Base-by-base conservation (phyloP, 1,140 invertebrate species). In the Drosophila lowei region DNA sequence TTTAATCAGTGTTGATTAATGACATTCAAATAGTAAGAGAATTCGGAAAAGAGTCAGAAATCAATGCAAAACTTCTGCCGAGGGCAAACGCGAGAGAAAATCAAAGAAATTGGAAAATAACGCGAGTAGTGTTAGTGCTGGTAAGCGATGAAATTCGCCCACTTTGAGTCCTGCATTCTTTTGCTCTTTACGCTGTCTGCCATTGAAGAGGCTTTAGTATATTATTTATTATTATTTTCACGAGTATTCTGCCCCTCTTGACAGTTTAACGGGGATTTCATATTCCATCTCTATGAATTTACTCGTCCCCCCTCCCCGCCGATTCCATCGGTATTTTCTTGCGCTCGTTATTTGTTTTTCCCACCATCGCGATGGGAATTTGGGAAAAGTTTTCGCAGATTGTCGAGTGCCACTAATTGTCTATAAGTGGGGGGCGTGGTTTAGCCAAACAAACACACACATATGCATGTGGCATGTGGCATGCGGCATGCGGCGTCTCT, bases 151-250 rank as follows among this genome's bases (percentile, higher is more conserved):
- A 9, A 30, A 9, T 9, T 30, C 28, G 13, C 34, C 11, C 34
- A 1, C 34, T 13, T 5, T 13, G 11, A 13, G 34, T 38, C 1
- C 34, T 38, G 28, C 8, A 9, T 9, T 30, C 28, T 9, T 48
- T 44, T 52, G 18, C 6, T n/a, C 38, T 18, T 38, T 9, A 18
- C 18, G 23, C 5, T 52, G 52, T 11, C 53, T 70, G 66, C 44
- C 61, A 25, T 57, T 74, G 34, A 57, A 44, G 68, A 48, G 48
- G 44, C 49, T 76, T 68, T 77, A 63, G 74, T 86, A 65, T 71
- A 49, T 77, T 77, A 80, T 86, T 77, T 72, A 80, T 77, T 64
- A 59, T 77, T 71, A 65, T 48, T 52, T 47, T 61, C 49, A 52
- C 56, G 66, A 41, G 56, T 46, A 64, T 77, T 38, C 23, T 46